Percentiles rank a stretch among this genome's conserved stretches.
phyloP scores from a whole-genome alignment of 2,113 vertebrate genomes.

The Calypte anna region DNA sequence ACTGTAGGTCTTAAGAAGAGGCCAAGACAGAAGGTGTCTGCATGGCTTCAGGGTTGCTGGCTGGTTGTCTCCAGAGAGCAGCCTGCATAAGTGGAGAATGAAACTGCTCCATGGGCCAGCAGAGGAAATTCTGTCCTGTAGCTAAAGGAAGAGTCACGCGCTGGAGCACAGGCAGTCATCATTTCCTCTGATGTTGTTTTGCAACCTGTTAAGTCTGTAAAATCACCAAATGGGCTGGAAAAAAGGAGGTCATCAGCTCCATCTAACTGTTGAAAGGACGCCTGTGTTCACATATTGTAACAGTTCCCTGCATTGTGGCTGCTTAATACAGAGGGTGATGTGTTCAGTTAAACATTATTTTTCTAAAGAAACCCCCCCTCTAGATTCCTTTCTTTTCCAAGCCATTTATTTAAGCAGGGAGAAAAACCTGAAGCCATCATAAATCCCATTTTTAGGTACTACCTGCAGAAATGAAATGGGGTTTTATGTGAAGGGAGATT shows the following conservation, averaged over 20 bases:
- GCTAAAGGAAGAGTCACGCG: neutral
- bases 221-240: neutral
- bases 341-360: neutral
- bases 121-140: neutral
- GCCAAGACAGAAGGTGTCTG: neutral
- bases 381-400: neutral
- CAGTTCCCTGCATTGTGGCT: neutral
- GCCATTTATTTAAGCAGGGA: neutral
- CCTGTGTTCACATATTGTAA: rapidly evolving
- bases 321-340: neutral
- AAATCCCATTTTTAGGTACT: neutral
- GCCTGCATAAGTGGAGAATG: neutral
- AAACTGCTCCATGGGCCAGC: rapidly evolving
- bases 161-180: neutral
- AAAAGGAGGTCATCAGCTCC: neutral
- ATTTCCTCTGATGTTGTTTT: neutral
- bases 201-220: neutral
- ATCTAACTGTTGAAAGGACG: rapidly evolving
- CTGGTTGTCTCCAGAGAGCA: neutral
- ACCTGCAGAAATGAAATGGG: neutral
- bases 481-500: neutral
- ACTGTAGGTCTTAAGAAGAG: no score
- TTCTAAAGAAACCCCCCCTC: neutral
- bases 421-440: neutral
- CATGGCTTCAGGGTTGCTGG: neutral